Conservation (phyloP, 37 sponge, comb jelly and placozoan species). For the Oscarella lobularis region DNA sequence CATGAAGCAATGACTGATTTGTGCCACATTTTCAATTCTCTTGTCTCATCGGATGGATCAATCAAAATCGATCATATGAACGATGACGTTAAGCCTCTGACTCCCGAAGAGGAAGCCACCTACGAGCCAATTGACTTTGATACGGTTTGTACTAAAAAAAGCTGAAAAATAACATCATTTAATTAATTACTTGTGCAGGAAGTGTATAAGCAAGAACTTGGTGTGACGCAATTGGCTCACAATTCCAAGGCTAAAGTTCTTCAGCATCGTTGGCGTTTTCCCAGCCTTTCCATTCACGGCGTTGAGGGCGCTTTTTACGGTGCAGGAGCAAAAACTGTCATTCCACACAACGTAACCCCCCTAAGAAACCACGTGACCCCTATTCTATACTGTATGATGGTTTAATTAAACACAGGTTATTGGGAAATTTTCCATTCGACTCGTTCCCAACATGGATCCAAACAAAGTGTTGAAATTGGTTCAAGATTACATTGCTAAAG, state of each 20-base stretch:
- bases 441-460: conserved; percentile 17
- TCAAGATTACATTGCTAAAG: conserved; percentile 16
- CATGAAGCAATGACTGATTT: conserved; percentile 28
- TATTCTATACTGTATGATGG: no score
- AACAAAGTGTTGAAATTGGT: conserved; percentile 6
- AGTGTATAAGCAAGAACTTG: conserved; percentile 12
- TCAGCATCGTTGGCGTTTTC: conserved; percentile 22
- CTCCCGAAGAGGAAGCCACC: conserved; percentile 4
- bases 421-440: conserved; percentile 25
- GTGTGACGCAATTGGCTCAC: conserved; percentile 5
- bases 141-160: not conserved
- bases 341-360: conserved; percentile 8
- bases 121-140: not conserved
- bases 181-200: not conserved
- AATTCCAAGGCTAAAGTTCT: conserved; percentile 17
- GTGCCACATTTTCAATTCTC: conserved; percentile 3
- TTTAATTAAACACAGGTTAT: no score
- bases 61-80: conserved; percentile 23
- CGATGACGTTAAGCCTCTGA: conserved; percentile 13
- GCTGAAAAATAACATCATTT: no score
- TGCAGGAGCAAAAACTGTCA: conserved; percentile 18
- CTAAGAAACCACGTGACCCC: no score
- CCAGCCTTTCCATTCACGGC: conserved; percentile 19
- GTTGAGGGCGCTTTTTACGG: conserved; percentile 23
- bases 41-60: conserved; percentile 16